A percentile compares a stretch with the other conserved stretches of the same genome.
phyloP scores from a whole-genome alignment of 2,888 invertebrate genomes.

The Hyalella azteca region DNA sequence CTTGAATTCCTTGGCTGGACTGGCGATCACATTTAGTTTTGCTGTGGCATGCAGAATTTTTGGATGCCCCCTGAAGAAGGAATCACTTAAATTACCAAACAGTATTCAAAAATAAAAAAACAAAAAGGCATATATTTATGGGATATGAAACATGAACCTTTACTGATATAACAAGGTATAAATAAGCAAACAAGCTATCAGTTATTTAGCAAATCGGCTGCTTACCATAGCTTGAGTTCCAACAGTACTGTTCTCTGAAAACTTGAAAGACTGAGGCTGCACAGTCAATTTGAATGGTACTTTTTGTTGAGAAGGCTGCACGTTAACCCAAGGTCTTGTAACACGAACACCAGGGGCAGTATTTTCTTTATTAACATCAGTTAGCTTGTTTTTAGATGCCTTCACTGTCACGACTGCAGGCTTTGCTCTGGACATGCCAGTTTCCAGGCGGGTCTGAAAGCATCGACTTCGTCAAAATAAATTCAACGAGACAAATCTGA shows the following conservation, averaged over 20 bases:
- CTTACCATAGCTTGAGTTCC: background rate
- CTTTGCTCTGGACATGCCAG: background rate
- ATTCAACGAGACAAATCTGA: too few relatives aligned
- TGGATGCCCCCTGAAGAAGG: background rate
- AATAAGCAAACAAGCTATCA: too few relatives aligned
- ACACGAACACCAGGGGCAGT: background rate
- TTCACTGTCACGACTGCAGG: background rate
- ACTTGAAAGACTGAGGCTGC: slow-evolving; percentile 10
- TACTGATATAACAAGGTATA: too few relatives aligned
- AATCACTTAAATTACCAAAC: too few relatives aligned
- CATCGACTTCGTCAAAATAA: too few relatives aligned
- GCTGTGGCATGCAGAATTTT: background rate
- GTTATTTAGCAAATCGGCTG: too few relatives aligned
- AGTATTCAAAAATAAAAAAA: too few relatives aligned
- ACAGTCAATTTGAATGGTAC: background rate
- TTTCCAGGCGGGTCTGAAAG: too few relatives aligned
- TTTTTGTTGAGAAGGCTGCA: background rate
- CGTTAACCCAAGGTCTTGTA: background rate
- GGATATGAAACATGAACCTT: too few relatives aligned
- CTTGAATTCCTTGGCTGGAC: background rate
- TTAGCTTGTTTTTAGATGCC: background rate
- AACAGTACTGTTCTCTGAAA: background rate
- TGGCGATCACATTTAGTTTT: background rate
- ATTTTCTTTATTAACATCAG: background rate
- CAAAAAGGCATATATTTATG: too few relatives aligned